Conservation (phyloP, 1,140 invertebrate species). For the Drosophila lowei region DNA sequence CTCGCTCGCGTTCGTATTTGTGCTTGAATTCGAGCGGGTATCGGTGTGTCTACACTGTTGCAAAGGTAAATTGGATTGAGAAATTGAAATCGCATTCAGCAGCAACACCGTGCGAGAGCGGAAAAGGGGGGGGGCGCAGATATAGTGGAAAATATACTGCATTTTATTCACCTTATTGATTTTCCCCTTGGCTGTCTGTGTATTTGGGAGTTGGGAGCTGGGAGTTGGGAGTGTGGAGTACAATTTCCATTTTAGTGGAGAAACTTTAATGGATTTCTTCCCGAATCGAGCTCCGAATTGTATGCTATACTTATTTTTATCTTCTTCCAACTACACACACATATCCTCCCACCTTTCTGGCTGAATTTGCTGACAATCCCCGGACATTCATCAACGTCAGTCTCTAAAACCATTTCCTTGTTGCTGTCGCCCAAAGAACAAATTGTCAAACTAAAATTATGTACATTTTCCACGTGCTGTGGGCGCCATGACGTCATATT, state of each 20-base stretch:
- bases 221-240: constrained; percentile 3
- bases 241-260: constrained; percentile 29
- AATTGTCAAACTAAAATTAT: constrained; percentile 25
- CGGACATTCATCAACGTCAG: constrained; percentile 51
- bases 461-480: constrained; percentile 7
- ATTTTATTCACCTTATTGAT: constrained; percentile 72
- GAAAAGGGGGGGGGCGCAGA: constrained; percentile 7
- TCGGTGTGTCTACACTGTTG: constrained; percentile 45
- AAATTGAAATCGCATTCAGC: constrained; percentile 76
- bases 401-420: constrained; percentile 51
- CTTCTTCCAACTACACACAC: not conserved
- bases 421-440: constrained; percentile 17
- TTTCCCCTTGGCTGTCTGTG: constrained; percentile 45
- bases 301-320: not conserved
- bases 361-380: constrained; percentile 17
- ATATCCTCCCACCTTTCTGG: constrained; percentile 4
- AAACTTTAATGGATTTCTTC: constrained; percentile 31
- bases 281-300: too few species aligned
- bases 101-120: constrained; percentile 14
- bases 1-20: constrained; percentile 41
- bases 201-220: not conserved
- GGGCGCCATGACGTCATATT: constrained; percentile 35
- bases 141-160: constrained; percentile 58
- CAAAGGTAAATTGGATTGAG: constrained; percentile 79
- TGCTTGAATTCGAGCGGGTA: constrained; percentile 19